Evolutionary conservation across 2,888 invertebrate genomes (phyloP).

Genomic region (Sthenelais limicola): DNA sequence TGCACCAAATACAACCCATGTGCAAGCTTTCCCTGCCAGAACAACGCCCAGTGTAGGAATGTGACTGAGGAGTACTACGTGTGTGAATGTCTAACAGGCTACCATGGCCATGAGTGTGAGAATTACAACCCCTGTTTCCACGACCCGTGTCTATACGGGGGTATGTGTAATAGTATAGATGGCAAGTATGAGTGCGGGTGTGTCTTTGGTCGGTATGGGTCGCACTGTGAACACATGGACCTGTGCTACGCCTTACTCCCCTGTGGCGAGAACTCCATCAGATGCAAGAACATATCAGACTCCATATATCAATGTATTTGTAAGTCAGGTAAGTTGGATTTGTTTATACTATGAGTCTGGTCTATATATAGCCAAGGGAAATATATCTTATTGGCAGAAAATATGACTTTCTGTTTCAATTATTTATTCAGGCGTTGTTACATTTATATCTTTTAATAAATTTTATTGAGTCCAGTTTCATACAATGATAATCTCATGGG

Average conservation of each 20-base stretch:
- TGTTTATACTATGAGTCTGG: too few species aligned
- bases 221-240: constrained; percentile 50
- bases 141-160: constrained; percentile 55
- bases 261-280: constrained; percentile 47
- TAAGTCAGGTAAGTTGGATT: constrained; percentile 52
- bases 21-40: constrained; percentile 59
- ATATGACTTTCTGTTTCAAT: too few species aligned
- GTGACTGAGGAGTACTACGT: constrained; percentile 51
- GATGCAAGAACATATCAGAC: constrained; percentile 51
- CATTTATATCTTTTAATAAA: too few species aligned
- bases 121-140: constrained; percentile 50
- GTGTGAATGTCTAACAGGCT: constrained; percentile 51
- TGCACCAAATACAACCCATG: constrained; percentile 59
- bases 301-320: constrained; percentile 61
- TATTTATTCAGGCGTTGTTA: too few species aligned
- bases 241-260: constrained; percentile 47
- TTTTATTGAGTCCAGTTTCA: too few species aligned
- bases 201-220: constrained; percentile 49
- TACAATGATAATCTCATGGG: too few species aligned
- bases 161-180: constrained; percentile 52
- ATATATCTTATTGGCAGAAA: too few species aligned
- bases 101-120: constrained; percentile 51
- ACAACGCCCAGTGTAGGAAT: constrained; percentile 61
- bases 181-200: constrained; percentile 52
- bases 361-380: too few species aligned